Evolutionary conservation across 2,797 vertebrate genomes (phyloP).

Genomic region (Muraenolepis orangiensis): DNA sequence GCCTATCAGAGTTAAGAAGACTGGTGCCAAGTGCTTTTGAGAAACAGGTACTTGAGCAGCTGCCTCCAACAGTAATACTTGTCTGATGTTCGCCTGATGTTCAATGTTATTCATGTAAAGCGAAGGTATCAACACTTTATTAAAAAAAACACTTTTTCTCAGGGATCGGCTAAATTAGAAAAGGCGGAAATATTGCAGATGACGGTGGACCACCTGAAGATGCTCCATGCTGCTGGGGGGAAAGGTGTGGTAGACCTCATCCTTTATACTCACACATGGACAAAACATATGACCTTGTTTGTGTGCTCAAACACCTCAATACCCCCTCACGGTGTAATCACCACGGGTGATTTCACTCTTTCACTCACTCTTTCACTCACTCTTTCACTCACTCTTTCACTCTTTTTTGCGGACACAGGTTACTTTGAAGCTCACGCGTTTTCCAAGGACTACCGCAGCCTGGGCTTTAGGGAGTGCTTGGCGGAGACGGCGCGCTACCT

Average conservation of each 20-base stretch:
- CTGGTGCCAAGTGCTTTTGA: constrained; percentile 95
- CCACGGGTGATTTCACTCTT: background rate
- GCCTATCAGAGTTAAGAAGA: constrained; percentile 89
- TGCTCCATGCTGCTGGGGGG: constrained; percentile 92
- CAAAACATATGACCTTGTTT: background rate
- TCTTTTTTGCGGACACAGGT: constrained; percentile 63
- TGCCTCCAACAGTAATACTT: background rate
- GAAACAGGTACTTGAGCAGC: constrained; percentile 82
- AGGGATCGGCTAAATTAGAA: constrained; percentile 96
- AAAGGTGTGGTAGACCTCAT: constrained; percentile 78
- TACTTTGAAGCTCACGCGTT: constrained; percentile 93
- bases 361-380: background rate
- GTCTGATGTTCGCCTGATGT: background rate
- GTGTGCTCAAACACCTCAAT: background rate
- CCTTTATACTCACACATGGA: background rate
- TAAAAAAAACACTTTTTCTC: constrained; percentile 5
- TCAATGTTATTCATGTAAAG: background rate
- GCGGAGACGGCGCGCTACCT: constrained; percentile 94
- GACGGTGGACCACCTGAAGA: constrained; percentile 97
- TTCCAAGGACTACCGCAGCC: constrained; percentile 95
- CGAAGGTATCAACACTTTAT: background rate
- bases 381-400: background rate
- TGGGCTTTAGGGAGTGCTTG: constrained; percentile 95
- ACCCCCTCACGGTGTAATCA: background rate
- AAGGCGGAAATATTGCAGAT: constrained; percentile 98